These are phyloP conservation scores for Azemiops feae DNA, from an alignment of 2,113 vertebrate species.

Conservation along the genomic window DNA sequence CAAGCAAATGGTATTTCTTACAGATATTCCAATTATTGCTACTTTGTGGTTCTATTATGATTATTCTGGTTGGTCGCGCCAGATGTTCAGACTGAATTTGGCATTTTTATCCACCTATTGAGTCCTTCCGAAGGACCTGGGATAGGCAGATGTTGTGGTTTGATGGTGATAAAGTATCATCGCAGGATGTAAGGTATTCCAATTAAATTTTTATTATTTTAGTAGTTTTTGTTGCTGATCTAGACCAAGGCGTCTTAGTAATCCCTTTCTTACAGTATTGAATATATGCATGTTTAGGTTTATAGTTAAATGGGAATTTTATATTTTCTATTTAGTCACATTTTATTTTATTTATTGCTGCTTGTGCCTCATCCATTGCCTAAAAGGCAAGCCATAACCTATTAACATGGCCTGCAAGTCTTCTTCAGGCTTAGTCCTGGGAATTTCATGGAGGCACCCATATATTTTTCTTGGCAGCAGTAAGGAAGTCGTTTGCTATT, in stretches of 20 bases:
- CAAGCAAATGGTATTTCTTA: background rate
- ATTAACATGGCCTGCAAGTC: background rate
- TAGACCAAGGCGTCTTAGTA: background rate
- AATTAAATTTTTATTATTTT: background rate
- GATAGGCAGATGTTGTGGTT: background rate
- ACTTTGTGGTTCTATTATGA: background rate
- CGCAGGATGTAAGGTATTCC: background rate
- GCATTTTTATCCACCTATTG: background rate
- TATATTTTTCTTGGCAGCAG: background rate
- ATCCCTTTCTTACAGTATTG: background rate
- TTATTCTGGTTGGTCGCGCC: background rate
- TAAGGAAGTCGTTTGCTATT: background rate
- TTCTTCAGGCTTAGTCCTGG: background rate
- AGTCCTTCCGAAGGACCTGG: background rate
- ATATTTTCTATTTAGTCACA: background rate
- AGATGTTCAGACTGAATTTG: background rate
- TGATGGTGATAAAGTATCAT: background rate
- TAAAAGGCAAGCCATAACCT: background rate
- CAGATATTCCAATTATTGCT: background rate
- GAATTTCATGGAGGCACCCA: background rate
- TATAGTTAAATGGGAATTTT: background rate
- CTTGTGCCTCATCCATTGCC: background rate
- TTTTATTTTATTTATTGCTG: background rate
- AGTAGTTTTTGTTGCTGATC: background rate
- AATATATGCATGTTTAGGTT: background rate